Evolutionary conservation across 2,888 invertebrate genomes (phyloP).

Genomic region (Coelogynopora nodosa): DNA sequence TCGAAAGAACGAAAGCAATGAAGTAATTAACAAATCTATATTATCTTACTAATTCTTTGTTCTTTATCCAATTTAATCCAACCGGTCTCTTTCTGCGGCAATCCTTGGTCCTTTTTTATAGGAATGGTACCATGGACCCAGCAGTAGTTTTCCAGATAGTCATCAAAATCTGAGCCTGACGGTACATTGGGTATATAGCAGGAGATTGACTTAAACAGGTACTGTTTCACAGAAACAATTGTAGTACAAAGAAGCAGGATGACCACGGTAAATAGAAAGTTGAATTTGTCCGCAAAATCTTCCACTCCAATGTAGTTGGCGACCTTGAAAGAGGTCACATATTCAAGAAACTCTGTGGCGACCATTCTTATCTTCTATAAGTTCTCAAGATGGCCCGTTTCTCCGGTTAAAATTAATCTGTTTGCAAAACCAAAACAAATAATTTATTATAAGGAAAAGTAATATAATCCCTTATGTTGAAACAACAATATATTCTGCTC

Average conservation of each 20-base stretch:
- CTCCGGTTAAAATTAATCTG: too few species aligned
- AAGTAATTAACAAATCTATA: too few species aligned
- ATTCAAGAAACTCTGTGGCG: not conserved
- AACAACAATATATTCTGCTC: too few species aligned
- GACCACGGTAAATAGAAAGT: conserved; percentile 41
- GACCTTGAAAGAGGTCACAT: not conserved
- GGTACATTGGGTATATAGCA: conserved; percentile 42
- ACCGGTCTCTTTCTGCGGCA: conserved; percentile 23
- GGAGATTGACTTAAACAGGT: conserved; percentile 37
- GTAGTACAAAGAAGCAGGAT: conserved; percentile 32
- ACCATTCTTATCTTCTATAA: too few species aligned
- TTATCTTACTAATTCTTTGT: conserved; percentile 43
- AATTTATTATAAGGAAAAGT: too few species aligned
- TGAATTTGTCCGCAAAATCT: conserved; percentile 46
- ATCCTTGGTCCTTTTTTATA: not conserved
- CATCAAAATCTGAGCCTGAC: conserved; percentile 25
- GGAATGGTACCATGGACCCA: conserved; percentile 45
- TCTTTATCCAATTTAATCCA: conserved; percentile 32
- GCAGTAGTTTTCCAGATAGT: conserved; percentile 44
- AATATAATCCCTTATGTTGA: too few species aligned
- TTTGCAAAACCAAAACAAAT: too few species aligned
- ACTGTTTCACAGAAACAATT: conserved; percentile 38
- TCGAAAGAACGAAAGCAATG: too few species aligned
- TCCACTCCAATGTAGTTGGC: conserved; percentile 42
- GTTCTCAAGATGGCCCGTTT: too few species aligned